A percentile compares a stretch with the other conserved stretches of the same genome.
These are phyloP conservation scores for Scaptomyza montana DNA, from an alignment of 1,140 invertebrate species.

Conservation along the genomic window DNA sequence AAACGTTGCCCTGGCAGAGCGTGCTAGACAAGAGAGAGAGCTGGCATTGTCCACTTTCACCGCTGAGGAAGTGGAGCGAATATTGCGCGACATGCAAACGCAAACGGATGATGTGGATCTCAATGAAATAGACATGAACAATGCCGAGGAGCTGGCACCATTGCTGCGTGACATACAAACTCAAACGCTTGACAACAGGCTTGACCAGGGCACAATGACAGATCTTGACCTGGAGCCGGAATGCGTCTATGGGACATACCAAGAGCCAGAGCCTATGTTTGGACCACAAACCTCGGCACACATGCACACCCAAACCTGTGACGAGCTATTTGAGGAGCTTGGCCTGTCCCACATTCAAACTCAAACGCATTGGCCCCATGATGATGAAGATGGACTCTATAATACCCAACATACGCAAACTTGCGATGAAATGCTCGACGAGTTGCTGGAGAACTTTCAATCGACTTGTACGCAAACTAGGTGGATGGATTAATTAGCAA, in stretches of 20 bases:
- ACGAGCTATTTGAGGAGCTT: constrained; percentile 85
- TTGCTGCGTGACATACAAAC: constrained; percentile 62
- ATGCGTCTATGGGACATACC: constrained; percentile 31
- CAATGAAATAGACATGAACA: constrained; percentile 48
- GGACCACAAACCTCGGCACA: constrained; percentile 84
- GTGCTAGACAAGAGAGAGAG: background rate
- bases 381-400: constrained; percentile 42
- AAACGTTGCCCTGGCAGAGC: background rate
- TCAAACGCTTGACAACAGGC: constrained; percentile 51
- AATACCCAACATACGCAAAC: constrained; percentile 75
- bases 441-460: constrained; percentile 69
- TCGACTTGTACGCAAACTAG: constrained; percentile 69
- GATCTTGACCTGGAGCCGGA: constrained; percentile 34
- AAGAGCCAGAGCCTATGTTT: constrained; percentile 53
- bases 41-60: constrained; percentile 35
- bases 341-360: constrained; percentile 86
- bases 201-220: constrained; percentile 60
- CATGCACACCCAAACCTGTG: constrained; percentile 87
- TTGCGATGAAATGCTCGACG: constrained; percentile 69
- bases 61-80: constrained; percentile 39
- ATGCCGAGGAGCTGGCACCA: constrained; percentile 47
- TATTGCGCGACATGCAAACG: constrained; percentile 60
- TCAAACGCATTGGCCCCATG: constrained; percentile 85
- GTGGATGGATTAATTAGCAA: constrained; percentile 70
- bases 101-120: constrained; percentile 61